Conservation (phyloP, 2,113 vertebrate genomes). For the Melierax canorus region DNA sequence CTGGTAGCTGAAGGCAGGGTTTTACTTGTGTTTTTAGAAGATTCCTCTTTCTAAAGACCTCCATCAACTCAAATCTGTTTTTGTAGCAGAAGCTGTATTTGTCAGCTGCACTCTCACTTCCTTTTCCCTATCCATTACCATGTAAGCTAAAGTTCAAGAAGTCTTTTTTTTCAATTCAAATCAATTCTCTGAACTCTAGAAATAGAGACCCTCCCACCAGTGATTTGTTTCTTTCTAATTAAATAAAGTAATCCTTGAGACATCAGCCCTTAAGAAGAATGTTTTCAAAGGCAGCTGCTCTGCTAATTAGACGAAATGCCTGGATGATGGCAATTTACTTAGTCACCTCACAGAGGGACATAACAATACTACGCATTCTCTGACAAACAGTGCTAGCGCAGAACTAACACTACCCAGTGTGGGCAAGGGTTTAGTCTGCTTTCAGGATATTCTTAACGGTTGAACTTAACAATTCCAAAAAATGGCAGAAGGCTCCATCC, state of each 20-base stretch:
- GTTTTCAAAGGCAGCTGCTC: conserved; percentile 39
- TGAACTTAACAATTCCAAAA: background rate
- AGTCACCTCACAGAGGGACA: background rate
- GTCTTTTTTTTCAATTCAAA: background rate
- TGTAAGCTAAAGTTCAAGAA: background rate
- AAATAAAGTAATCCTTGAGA: conserved; percentile 33
- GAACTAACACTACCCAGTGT: background rate
- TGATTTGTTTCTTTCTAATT: conserved; percentile 26
- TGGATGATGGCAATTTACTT: background rate
- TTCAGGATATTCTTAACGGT: background rate
- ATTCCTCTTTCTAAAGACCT: conserved; percentile 7
- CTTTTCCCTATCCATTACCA: background rate
- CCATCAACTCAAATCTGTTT: background rate
- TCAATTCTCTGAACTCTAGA: background rate
- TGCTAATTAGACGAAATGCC: background rate
- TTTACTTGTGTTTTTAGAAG: conserved; percentile 32
- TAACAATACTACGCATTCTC: background rate
- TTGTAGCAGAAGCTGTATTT: background rate
- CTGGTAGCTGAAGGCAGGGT: background rate
- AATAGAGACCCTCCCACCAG: background rate
- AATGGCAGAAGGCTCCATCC: background rate
- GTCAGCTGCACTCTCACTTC: background rate
- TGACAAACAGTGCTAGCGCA: background rate
- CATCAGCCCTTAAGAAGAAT: background rate
- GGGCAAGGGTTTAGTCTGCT: background rate